These are phyloP conservation scores for Enteromius viviparus DNA, from an alignment of 2,797 vertebrate species.

Conservation along the genomic window DNA sequence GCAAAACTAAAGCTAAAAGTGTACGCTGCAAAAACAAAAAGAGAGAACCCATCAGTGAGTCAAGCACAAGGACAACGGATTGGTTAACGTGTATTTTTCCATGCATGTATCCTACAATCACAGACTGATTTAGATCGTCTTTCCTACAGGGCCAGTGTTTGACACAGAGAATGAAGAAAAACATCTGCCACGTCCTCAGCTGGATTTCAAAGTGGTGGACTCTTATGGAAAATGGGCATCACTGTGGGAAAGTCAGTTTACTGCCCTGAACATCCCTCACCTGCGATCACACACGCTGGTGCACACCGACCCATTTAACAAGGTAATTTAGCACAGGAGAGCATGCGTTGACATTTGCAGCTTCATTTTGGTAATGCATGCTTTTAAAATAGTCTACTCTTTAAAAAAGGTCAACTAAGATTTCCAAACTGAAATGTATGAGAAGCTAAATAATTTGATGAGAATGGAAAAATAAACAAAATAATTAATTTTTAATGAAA, in stretches of 20 bases:
- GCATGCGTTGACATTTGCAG: not conserved
- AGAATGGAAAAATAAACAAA: not conserved
- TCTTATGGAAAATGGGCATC: constrained; percentile 77
- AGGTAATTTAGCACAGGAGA: constrained; percentile 66
- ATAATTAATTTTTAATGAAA: not conserved
- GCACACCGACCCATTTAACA: constrained; percentile 79
- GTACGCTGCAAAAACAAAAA: constrained; percentile 61
- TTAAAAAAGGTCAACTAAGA: not conserved
- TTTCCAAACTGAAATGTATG: not conserved
- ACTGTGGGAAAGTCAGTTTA: constrained; percentile 81
- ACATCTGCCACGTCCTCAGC: constrained; percentile 7
- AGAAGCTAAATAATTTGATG: not conserved
- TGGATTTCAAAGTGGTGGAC: constrained; percentile 75
- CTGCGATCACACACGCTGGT: constrained; percentile 81
- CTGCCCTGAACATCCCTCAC: constrained; percentile 79
- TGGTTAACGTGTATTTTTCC: not conserved
- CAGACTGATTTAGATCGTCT: not conserved
- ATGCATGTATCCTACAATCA: not conserved
- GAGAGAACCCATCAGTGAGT: constrained; percentile 61
- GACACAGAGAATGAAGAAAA: constrained; percentile 51
- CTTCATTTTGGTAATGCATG: not conserved
- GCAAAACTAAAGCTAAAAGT: constrained; percentile 47
- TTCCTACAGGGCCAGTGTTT: constrained; percentile 54
- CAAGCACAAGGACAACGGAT: constrained; percentile 1
- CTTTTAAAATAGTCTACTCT: not conserved